Percentiles rank a stretch among this genome's conserved stretches.
Conservation (phyloP, 2,797 vertebrate genomes). For the Thaleichthys pacificus region DNA sequence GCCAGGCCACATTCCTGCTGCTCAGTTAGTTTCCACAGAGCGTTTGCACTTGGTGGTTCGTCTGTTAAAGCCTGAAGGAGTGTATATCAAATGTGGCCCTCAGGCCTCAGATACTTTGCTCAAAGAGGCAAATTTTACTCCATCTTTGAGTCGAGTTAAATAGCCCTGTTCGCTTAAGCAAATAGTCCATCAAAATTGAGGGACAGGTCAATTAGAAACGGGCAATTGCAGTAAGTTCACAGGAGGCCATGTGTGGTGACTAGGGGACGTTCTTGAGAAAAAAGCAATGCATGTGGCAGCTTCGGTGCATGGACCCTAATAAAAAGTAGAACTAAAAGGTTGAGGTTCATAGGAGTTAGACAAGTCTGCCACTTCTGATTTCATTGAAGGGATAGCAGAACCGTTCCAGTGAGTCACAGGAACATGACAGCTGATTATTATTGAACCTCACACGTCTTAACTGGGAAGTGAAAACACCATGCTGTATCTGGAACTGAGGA, state of each 20-base stretch:
- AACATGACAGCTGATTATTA: not conserved
- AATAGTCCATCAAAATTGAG: not conserved
- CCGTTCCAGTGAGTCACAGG: not conserved
- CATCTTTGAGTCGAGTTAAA: not conserved
- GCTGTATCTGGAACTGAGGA: not conserved
- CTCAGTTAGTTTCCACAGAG: conserved; percentile 20
- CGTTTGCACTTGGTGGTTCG: conserved; percentile 14
- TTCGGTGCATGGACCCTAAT: not conserved
- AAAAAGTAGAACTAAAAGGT: not conserved
- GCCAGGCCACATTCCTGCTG: conserved; percentile 55
- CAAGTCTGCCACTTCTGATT: not conserved
- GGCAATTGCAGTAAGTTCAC: not conserved
- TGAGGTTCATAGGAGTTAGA: not conserved
- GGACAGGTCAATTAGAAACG: not conserved
- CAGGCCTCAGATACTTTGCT: not conserved
- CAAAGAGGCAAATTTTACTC: not conserved
- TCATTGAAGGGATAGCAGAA: no score
- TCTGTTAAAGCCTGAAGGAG: not conserved
- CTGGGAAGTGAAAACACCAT: not conserved
- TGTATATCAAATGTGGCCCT: not conserved
- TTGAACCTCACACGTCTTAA: not conserved
- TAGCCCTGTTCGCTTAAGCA: not conserved
- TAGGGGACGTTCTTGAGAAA: not conserved
- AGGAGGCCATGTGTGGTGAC: not conserved
- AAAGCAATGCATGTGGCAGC: not conserved